A percentile compares a stretch with the other conserved stretches of the same genome.
These are phyloP conservation scores for Xylocopa sonorina DNA, from an alignment of 1,140 invertebrate species.

Conservation along the genomic window DNA sequence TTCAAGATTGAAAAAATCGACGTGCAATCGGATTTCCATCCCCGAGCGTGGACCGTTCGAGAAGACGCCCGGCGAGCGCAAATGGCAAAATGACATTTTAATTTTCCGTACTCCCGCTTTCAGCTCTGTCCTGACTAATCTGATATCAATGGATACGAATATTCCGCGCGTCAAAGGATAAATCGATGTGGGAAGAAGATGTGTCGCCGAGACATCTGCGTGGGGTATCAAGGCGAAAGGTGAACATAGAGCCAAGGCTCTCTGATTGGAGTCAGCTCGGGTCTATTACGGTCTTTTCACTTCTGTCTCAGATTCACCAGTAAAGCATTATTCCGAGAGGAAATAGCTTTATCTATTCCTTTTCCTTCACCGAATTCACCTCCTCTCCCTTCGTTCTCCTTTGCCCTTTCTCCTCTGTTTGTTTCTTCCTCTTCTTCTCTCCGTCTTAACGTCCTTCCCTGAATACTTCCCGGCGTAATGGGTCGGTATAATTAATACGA, in stretches of 20 bases:
- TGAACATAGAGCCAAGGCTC: constrained; percentile 52
- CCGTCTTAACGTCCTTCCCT: too few species aligned
- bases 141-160: constrained; percentile 41
- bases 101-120: neutral
- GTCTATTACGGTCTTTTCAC: constrained; percentile 46
- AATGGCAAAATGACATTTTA: neutral
- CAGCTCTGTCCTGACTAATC: constrained; percentile 21
- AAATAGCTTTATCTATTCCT: constrained; percentile 48
- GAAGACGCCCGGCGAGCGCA: neutral
- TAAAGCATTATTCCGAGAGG: constrained; percentile 39
- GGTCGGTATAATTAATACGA: constrained; percentile 4
- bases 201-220: constrained; percentile 51
- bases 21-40: too few species aligned
- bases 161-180: constrained; percentile 38
- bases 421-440: constrained; percentile 1
- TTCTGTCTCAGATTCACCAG: constrained; percentile 48
- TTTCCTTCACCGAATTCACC: constrained; percentile 17
- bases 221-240: constrained; percentile 36
- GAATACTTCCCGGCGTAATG: neutral
- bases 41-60: neutral
- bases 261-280: constrained; percentile 47
- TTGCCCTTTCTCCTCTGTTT: constrained; percentile 16
- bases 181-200: constrained; percentile 50
- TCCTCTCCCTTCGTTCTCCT: neutral
- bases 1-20: neutral